These are phyloP conservation scores for Chinchilla lanigera DNA, from an alignment of 2,113 vertebrate species.

Conservation along the genomic window DNA sequence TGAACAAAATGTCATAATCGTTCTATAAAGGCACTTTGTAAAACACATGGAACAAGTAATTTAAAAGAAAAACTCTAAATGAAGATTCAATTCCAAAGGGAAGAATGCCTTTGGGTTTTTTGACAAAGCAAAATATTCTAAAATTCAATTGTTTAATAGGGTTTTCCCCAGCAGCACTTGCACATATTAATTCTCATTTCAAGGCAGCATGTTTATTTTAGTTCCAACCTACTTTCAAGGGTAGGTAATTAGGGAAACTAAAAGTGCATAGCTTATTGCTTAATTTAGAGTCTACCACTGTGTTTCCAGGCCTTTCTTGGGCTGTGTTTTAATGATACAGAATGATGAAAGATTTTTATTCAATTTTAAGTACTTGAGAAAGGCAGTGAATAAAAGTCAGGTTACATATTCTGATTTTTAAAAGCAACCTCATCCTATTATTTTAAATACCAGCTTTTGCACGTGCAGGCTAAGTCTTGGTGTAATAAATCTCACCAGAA, in stretches of 20 bases:
- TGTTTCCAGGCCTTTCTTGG: slow-evolving; percentile 83
- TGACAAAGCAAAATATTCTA: slow-evolving; percentile 76
- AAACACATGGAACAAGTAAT: slow-evolving; percentile 83
- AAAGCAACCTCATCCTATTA: slow-evolving; percentile 81
- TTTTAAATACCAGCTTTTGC: slow-evolving; percentile 51
- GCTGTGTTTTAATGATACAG: slow-evolving; percentile 86
- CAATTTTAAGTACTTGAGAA: slow-evolving; percentile 86
- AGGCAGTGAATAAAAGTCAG: slow-evolving; percentile 82
- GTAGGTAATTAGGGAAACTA: slow-evolving; percentile 84
- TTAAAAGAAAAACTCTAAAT: slow-evolving; percentile 70
- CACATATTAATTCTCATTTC: slow-evolving; percentile 83
- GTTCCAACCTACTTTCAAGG: slow-evolving; percentile 84
- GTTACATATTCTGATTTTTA: slow-evolving; percentile 83
- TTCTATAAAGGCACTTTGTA: slow-evolving; percentile 86
- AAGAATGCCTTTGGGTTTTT: slow-evolving; percentile 75
- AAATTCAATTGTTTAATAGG: slow-evolving; percentile 75
- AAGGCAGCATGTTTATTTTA: slow-evolving; percentile 85
- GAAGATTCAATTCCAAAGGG: slow-evolving; percentile 78
- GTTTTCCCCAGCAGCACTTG: slow-evolving; percentile 70
- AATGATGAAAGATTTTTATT: slow-evolving; percentile 87
- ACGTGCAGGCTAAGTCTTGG: neutral
- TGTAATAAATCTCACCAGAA: neutral
- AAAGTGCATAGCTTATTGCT: slow-evolving; percentile 84
- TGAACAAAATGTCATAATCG: slow-evolving; percentile 86
- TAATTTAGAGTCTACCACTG: slow-evolving; percentile 85